A percentile compares a stretch with the other conserved stretches of the same genome.
Evolutionary conservation across 1,140 invertebrate species (phyloP).

Genomic region (Listronotus oregonensis): DNA sequence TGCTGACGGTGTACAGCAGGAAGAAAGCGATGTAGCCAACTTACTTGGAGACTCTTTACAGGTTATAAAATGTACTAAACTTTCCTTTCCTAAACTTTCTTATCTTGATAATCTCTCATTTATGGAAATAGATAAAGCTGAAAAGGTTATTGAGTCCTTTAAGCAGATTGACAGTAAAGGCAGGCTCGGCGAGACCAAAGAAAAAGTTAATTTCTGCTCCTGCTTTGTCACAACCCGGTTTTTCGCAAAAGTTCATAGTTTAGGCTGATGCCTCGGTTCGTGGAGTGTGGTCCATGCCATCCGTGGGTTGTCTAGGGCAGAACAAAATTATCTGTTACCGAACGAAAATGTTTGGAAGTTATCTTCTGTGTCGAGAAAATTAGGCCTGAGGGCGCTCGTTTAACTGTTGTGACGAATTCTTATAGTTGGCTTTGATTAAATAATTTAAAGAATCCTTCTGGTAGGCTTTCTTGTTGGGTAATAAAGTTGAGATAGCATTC

Average conservation of each 20-base stretch:
- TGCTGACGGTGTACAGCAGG: constrained; percentile 6
- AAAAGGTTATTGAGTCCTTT: too few relatives aligned
- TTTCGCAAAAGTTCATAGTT: too few relatives aligned
- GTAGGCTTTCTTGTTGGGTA: constrained; percentile 56
- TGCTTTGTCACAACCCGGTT: too few relatives aligned
- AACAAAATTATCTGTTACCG: constrained; percentile 32
- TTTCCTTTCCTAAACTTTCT: neutral
- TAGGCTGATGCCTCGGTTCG: constrained; percentile 45
- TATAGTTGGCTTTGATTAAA: constrained; percentile 56
- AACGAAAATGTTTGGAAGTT: constrained; percentile 35
- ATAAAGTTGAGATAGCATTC: too few relatives aligned
- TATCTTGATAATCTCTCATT: too few relatives aligned
- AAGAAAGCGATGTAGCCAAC: neutral
- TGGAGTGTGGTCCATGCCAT: constrained; percentile 57
- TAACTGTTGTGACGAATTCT: constrained; percentile 48
- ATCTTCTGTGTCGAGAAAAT: constrained; percentile 31
- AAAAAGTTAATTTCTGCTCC: too few relatives aligned
- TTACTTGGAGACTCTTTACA: constrained; percentile 1
- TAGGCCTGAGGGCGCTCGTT: constrained; percentile 1
- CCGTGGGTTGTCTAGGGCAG: constrained; percentile 47
- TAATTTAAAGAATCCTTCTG: constrained; percentile 54
- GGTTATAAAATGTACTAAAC: neutral
- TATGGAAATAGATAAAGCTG: too few relatives aligned
- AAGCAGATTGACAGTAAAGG: too few relatives aligned
- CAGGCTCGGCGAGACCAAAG: too few relatives aligned